Conservation (phyloP, 2,888 invertebrate genomes). For the Phyto melanocephala region DNA sequence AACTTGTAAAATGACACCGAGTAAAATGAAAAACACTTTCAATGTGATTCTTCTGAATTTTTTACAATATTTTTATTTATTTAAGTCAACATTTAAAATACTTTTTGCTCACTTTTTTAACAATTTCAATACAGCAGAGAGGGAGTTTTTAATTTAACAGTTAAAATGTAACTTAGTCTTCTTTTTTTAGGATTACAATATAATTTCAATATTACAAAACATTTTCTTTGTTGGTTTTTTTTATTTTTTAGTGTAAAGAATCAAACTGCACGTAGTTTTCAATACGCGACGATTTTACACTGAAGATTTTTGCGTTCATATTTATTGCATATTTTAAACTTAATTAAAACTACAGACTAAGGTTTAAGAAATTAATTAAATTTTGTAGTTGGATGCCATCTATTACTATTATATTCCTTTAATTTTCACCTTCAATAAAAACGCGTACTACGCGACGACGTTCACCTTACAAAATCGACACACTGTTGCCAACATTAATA, state of each 20-base stretch:
- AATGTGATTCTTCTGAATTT: not conserved
- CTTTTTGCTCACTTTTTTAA: not conserved
- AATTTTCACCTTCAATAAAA: slow-evolving; percentile 31
- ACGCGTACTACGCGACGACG: slow-evolving; percentile 50
- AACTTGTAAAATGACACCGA: slow-evolving; percentile 29
- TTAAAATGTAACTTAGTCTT: too few species aligned
- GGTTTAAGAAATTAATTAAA: slow-evolving; percentile 46
- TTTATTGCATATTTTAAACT: slow-evolving; percentile 28
- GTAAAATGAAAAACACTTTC: slow-evolving; percentile 10
- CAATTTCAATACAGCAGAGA: not conserved
- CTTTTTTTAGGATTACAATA: slow-evolving; percentile 7
- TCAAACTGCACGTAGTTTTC: slow-evolving; percentile 58
- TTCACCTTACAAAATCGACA: slow-evolving; percentile 39
- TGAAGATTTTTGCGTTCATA: not conserved
- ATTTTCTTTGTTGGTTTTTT: slow-evolving; percentile 16
- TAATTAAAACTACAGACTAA: slow-evolving; percentile 48
- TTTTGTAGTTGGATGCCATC: slow-evolving; percentile 24
- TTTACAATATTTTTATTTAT: not conserved
- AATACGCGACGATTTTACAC: slow-evolving; percentile 59
- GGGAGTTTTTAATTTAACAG: not conserved
- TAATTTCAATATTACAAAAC: slow-evolving; percentile 9
- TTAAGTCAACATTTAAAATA: not conserved
- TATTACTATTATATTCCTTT: not conserved
- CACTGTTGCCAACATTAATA: slow-evolving; percentile 1
- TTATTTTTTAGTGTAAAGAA: slow-evolving; percentile 33